Evolutionary conservation across 2,888 invertebrate species (phyloP).

Genomic region (Chrysotoxum bicinctum): DNA sequence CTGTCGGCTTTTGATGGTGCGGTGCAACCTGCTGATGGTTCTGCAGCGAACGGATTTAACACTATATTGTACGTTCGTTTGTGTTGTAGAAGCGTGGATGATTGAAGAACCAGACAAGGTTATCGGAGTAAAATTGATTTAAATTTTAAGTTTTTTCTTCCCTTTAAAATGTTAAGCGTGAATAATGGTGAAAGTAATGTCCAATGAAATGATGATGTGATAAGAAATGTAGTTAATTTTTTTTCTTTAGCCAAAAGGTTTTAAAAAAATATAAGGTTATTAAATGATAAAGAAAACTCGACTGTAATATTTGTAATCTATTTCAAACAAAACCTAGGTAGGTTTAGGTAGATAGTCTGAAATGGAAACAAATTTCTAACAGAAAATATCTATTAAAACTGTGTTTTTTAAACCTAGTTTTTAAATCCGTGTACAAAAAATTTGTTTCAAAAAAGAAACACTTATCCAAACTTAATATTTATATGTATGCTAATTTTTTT

Average conservation of each 20-base stretch:
- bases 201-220: neutral
- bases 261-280: neutral
- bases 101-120: slow-evolving; percentile 20
- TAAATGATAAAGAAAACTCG: neutral
- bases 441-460: no score
- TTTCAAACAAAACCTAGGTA: neutral
- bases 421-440: no score
- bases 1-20: neutral
- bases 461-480: no score
- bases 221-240: neutral
- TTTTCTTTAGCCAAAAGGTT: neutral
- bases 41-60: slow-evolving; percentile 1
- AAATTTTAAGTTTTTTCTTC: neutral
- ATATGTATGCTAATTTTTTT: no score
- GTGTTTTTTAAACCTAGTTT: no score
- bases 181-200: slow-evolving; percentile 31
- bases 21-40: slow-evolving; percentile 41
- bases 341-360: no score
- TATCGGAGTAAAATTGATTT: slow-evolving; percentile 55
- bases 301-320: neutral
- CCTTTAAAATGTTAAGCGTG: neutral
- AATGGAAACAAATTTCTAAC: no score
- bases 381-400: no score
- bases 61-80: neutral
- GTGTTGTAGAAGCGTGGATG: slow-evolving; percentile 45